Conservation (phyloP, 1,140 invertebrate species). For the Drosophila chauvacae region DNA sequence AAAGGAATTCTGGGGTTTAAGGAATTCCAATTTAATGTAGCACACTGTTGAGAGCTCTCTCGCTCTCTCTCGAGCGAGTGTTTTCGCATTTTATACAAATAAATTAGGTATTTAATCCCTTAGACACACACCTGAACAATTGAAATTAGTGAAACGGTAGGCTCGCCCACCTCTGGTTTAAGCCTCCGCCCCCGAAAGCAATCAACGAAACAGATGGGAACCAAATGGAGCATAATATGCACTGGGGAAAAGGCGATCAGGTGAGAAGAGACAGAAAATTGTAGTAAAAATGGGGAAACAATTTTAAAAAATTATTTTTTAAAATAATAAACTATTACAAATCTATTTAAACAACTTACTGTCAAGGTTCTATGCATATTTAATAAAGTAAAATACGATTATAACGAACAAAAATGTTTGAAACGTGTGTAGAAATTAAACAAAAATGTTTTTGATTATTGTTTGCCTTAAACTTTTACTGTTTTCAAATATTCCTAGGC, state of each 20-base stretch:
- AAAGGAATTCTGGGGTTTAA: constrained; percentile 26
- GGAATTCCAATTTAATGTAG: constrained; percentile 42
- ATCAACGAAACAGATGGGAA: constrained; percentile 49
- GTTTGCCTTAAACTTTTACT: background rate
- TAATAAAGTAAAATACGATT: background rate
- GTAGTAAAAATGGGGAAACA: too few species aligned
- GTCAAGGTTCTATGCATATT: too few species aligned
- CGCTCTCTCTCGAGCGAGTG: background rate
- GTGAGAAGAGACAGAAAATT: background rate
- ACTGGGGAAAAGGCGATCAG: constrained; percentile 24
- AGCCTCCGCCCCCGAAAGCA: constrained; percentile 21
- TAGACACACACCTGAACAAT: constrained; percentile 43
- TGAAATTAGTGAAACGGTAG: constrained; percentile 48
- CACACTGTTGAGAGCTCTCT: constrained; percentile 18
- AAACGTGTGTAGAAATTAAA: background rate
- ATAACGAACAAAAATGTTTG: too few species aligned
- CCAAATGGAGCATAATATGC: constrained; percentile 44
- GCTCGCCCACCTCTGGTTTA: background rate
- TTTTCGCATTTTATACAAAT: constrained; percentile 42
- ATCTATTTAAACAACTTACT: too few species aligned
- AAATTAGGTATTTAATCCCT: constrained; percentile 52
- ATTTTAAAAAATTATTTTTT: background rate
- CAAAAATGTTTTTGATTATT: background rate
- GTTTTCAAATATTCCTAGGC: background rate
- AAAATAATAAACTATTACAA: background rate